Base-by-base conservation (phyloP, 1,140 invertebrate species). In the Hermetia illucens region DNA sequence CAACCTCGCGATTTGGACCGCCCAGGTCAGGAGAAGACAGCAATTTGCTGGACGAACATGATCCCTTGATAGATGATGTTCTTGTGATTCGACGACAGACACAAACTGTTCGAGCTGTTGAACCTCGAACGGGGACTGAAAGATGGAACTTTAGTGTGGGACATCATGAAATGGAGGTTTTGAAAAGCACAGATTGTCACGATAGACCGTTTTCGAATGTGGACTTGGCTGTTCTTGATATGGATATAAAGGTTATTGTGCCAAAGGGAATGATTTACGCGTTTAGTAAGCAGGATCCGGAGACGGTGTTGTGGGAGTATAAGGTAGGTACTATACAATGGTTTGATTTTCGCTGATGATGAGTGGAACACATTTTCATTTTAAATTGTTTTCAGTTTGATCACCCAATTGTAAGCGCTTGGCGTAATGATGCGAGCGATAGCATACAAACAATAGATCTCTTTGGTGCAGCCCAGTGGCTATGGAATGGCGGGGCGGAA, bases 101-200 rank as follows among this genome's bases (percentile, higher is more conserved):
- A 30, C 83, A 87, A 59, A 91, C 80, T 36, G 79, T 95, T 8
- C 62, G 90, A 40, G 89, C 89, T 21, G 68, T 90, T 16, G 88
- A 94, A 56, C 77, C 85, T 1, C 66, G 75, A 21, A 76, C 74
- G 21, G 90, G 91, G 8, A 53, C 62, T 33, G 90, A 95, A 69
- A 86, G 85, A 50, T 95, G 91, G 91, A 94, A 95, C 65, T 96
- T 92, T 52, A 92, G 86, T 61, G 89, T 95, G 21, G 87, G 82
- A 2, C 77, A 86, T 42, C 82, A 91, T 63, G 77, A 91, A 44
- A 46, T 93, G 22, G 74, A 76, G 32, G 49, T 87, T 43, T 47
- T 65, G 42, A 42, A 63, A 45, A 50, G 61, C 43, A 46, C 63
- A 43, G 62, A 68, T 34, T 79, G 77, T 37, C 62, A 65, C 34